Conservation (phyloP, 2,797 vertebrate species). For the Coregonus ussuriensis region DNA sequence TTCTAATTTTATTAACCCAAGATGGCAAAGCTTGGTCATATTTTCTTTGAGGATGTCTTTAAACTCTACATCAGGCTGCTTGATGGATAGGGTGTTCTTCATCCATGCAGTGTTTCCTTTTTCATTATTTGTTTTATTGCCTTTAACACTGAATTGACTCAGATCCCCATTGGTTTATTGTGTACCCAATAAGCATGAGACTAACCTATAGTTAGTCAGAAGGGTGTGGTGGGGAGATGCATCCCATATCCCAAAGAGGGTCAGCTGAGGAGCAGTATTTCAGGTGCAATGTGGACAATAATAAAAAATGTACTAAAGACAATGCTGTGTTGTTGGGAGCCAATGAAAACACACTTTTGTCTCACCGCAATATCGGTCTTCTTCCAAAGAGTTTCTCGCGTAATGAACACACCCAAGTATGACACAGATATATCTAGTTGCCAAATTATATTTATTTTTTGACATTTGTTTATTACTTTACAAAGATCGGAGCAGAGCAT, state of each 20-base stretch:
- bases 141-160: background rate
- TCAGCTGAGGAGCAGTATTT: background rate
- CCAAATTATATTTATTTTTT: conserved; percentile 34
- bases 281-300: background rate
- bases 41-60: background rate
- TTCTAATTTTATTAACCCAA: conserved; percentile 10
- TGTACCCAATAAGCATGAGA: conserved; percentile 7
- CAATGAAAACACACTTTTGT: conserved; percentile 48
- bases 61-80: background rate
- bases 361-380: conserved; percentile 19
- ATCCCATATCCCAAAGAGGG: background rate
- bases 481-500: background rate
- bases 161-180: background rate
- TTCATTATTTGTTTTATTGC: background rate
- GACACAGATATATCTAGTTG: conserved; percentile 30
- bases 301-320: background rate
- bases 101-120: conserved; percentile 28
- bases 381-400: conserved; percentile 28
- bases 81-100: background rate
- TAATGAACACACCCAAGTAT: conserved; percentile 7
- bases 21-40: background rate
- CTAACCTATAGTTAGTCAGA: background rate
- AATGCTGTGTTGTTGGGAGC: conserved; percentile 3
- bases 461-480: conserved; percentile 7
- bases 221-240: background rate